Evolutionary conservation across 2,113 vertebrate species (phyloP).

Genomic region (Neofelis nebulosa): DNA sequence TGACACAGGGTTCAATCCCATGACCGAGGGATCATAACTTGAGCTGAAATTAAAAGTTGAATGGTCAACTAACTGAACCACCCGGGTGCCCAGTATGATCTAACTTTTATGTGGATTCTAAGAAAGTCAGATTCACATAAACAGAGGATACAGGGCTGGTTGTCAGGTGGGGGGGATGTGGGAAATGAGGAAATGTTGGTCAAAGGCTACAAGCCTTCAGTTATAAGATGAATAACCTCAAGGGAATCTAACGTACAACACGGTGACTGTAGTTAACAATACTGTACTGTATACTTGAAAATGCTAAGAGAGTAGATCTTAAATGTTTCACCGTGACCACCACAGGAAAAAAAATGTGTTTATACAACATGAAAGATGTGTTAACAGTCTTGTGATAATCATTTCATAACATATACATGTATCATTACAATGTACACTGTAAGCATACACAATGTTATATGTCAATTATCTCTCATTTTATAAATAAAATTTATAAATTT

Average conservation of each 20-base stretch:
- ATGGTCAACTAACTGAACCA: too few species aligned
- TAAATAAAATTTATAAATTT: too few species aligned
- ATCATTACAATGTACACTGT: neutral
- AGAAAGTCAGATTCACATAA: neutral
- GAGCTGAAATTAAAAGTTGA: too few species aligned
- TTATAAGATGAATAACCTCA: neutral
- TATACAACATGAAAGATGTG: neutral
- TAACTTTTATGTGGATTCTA: neutral
- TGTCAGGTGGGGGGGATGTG: neutral
- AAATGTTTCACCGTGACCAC: neutral
- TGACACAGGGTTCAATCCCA: too few species aligned
- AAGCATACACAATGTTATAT: neutral
- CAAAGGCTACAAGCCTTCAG: neutral
- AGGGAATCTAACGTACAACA: neutral
- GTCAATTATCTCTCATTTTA: neutral
- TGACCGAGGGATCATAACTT: too few species aligned
- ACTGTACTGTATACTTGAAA: neutral
- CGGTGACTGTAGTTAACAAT: neutral
- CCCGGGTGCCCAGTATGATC: neutral
- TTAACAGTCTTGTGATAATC: neutral
- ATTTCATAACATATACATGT: neutral
- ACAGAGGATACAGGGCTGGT: neutral
- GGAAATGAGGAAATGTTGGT: neutral
- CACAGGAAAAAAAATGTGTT: neutral
- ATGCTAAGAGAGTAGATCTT: neutral